Evolutionary conservation across 1,140 invertebrate species (phyloP).

Genomic region (Aphelenchoides besseyi): DNA sequence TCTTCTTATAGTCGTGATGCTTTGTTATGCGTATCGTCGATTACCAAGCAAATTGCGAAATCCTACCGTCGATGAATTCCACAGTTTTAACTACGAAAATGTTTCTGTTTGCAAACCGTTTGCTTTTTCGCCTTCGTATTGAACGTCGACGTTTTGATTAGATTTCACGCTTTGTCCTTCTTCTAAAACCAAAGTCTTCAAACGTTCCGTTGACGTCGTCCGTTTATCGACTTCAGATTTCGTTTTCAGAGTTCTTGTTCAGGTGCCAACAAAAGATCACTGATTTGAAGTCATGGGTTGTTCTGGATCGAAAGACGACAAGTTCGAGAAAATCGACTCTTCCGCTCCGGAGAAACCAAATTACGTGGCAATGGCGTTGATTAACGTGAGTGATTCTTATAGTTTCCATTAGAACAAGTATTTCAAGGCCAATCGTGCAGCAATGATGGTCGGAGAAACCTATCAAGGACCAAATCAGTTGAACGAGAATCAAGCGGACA

Average conservation of each 20-base stretch:
- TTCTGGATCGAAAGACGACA: slow-evolving; percentile 23
- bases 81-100: too few relatives aligned
- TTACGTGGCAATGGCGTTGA: slow-evolving; percentile 22
- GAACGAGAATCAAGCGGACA: slow-evolving; percentile 21
- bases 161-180: neutral
- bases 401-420: neutral
- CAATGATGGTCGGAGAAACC: slow-evolving; percentile 29
- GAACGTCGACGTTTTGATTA: neutral
- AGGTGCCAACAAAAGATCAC: neutral
- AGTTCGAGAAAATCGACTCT: slow-evolving; percentile 18
- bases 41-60: neutral
- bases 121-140: neutral
- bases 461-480: slow-evolving; percentile 33
- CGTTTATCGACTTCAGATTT: neutral
- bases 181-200: too few relatives aligned
- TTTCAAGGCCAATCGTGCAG: slow-evolving; percentile 36
- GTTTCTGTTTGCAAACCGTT: neutral
- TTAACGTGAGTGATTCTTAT: slow-evolving; percentile 20
- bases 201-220: neutral
- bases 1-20: too few relatives aligned
- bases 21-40: too few relatives aligned
- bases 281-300: slow-evolving; percentile 21
- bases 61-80: neutral
- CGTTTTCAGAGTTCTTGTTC: neutral
- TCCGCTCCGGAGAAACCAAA: neutral